Base-by-base conservation (phyloP, 2,113 vertebrate species). In the Ammodytes dubius region DNA sequence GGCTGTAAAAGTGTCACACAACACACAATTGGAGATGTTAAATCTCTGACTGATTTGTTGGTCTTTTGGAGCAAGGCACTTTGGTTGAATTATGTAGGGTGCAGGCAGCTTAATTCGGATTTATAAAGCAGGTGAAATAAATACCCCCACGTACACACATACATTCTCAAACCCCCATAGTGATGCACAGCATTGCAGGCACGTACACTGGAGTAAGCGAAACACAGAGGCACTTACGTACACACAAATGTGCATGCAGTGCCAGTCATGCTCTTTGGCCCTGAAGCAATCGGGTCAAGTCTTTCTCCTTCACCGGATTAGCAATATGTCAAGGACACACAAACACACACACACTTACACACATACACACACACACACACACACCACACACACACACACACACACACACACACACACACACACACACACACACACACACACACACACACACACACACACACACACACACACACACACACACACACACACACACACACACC, bases 261-360 rank as follows among this genome's bases (percentile, higher is more conserved):
- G 73, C 74, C 75, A 78, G 85, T 74, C 73, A 50, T 78, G 74
- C 79, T 89, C 82, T 89, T 75, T 89, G 74, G 85, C 82, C 81
- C 73, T 9, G 56, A 64, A 80, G 66, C 86, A 56, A 74, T 84
- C 58, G 71, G 86, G 89, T 92, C 86, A 88, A 87, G 81, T 79
- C 77, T 76, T 85, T 90, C 87, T 85, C 81, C 79, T 89, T 89
- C 77, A 76, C 47, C 17, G 79, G 85, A 86, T 88, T 89, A 88
- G 80, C 72, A 65, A 68, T 70, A 50, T 84, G 86, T 85, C 85
- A 91, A 88, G 85, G 86, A 73, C 77, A 57, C 64, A 63, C 72
- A 52, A 77, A 54, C 39, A 42, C n/a, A 56, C 50, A 68, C 66
- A 70, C 42, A 46, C 11, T 19, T 39, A 67, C 71, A 88, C 43